Percentiles rank a stretch among this genome's conserved stretches.
These are phyloP conservation scores for Zygogramma bicolorata DNA, from an alignment of 2,888 invertebrate species.

Conservation along the genomic window DNA sequence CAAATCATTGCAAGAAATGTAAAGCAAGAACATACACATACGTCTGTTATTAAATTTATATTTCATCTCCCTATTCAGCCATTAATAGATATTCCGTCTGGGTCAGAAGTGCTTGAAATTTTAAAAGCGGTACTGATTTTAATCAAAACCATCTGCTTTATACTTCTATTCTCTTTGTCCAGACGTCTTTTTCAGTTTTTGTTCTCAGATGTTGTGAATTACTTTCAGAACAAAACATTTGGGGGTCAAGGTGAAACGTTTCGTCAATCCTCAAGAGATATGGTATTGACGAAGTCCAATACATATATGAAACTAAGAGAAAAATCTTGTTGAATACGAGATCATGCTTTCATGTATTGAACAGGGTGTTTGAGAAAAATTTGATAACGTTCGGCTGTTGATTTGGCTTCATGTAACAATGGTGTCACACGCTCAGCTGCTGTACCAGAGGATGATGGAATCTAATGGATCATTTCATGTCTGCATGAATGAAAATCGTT, in stretches of 20 bases:
- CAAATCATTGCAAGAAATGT: neutral
- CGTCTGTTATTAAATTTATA: conserved; percentile 15
- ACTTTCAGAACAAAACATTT: neutral
- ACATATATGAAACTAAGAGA: neutral
- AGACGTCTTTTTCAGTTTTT: conserved; percentile 12
- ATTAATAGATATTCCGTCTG: conserved; percentile 18
- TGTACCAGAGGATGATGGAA: too few species aligned
- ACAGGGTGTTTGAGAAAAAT: too few species aligned
- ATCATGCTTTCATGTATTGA: neutral
- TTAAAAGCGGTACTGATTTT: conserved; percentile 25
- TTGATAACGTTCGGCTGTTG: too few species aligned
- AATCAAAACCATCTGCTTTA: conserved; percentile 31
- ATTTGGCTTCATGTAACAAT: too few species aligned
- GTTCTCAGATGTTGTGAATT: conserved; percentile 22
- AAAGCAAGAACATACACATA: neutral
- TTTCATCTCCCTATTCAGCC: conserved; percentile 4
- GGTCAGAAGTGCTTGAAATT: conserved; percentile 22
- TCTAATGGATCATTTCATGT: too few species aligned
- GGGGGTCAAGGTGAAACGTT: conserved; percentile 3
- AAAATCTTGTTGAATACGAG: neutral
- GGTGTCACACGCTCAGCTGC: too few species aligned
- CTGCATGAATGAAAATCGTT: too few species aligned
- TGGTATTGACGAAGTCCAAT: neutral
- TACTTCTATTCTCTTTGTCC: conserved; percentile 19
- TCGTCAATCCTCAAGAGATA: too few species aligned